phyloP scores from a whole-genome alignment of 2,797 vertebrate genomes.

The Hemibagrus guttatus region DNA sequence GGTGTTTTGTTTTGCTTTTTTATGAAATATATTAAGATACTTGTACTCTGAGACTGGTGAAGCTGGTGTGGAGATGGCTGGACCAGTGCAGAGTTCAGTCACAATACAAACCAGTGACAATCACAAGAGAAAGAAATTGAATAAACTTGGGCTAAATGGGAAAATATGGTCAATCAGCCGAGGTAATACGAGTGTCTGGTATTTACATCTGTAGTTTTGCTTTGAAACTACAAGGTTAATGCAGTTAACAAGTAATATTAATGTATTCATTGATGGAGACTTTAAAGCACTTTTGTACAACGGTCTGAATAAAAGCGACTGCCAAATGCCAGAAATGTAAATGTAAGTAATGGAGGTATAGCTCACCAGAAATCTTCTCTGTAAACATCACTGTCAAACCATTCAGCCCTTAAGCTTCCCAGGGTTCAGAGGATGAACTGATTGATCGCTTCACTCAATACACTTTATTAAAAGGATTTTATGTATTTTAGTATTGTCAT shows the following conservation, averaged over 20 bases:
- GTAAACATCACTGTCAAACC: not conserved
- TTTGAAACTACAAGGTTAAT: not conserved
- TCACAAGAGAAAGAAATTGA: not conserved
- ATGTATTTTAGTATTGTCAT: not conserved
- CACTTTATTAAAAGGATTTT: not conserved
- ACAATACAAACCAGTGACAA: not conserved
- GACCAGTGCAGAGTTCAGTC: not conserved
- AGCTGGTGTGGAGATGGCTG: not conserved
- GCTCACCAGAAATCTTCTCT: not conserved
- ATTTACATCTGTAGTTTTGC: not conserved
- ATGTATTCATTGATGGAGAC: no score
- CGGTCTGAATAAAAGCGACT: no score
- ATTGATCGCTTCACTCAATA: not conserved
- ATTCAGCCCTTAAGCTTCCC: not conserved
- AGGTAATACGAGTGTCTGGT: not conserved
- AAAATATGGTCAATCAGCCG: not conserved
- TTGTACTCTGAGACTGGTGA: not conserved
- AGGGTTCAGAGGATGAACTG: not conserved
- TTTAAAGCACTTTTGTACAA: no score
- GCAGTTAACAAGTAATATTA: not conserved
- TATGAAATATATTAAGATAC: not conserved
- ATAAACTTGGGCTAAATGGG: not conserved
- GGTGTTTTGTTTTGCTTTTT: not conserved
- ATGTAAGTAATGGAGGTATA: not conserved
- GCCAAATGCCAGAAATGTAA: no score